These are phyloP conservation scores for Creontiades dilutus DNA, from an alignment of 2,888 invertebrate genomes.

Conservation along the genomic window DNA sequence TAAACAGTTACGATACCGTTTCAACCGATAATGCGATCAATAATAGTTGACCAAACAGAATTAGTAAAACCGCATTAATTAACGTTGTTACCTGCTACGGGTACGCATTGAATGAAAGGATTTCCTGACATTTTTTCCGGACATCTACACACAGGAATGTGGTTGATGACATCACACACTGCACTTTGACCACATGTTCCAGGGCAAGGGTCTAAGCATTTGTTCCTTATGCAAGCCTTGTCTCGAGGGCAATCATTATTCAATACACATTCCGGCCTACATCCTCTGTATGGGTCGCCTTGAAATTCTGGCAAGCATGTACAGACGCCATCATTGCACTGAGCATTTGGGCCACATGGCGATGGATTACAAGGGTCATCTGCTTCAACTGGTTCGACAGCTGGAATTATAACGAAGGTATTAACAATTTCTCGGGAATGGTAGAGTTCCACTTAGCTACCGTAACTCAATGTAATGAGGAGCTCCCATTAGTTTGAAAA, in stretches of 20 bases:
- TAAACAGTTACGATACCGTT: not conserved
- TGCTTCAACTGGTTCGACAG: slow-evolving; percentile 73
- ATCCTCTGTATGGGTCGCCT: slow-evolving; percentile 89
- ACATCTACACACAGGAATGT: slow-evolving; percentile 88
- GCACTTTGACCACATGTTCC: slow-evolving; percentile 88
- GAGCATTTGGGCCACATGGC: slow-evolving; percentile 87
- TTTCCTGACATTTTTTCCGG: slow-evolving; percentile 85
- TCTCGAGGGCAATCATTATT: slow-evolving; percentile 82
- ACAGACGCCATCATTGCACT: slow-evolving; percentile 85
- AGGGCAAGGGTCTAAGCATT: slow-evolving; percentile 82
- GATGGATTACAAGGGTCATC: slow-evolving; percentile 80
- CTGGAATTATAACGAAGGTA: slow-evolving; percentile 58
- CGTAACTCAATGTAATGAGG: no score
- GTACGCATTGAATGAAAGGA: slow-evolving; percentile 83
- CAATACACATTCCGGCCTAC: slow-evolving; percentile 85
- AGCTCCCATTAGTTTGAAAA: no score
- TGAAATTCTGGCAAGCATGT: slow-evolving; percentile 86
- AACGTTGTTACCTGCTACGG: slow-evolving; percentile 76
- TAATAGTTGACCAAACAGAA: no score
- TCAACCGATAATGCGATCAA: no score
- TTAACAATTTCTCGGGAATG: not conserved
- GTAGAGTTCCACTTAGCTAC: no score
- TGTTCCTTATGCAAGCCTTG: slow-evolving; percentile 80
- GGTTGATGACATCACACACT: slow-evolving; percentile 86
- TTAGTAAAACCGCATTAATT: no score